phyloP scores from a whole-genome alignment of 1,140 invertebrate species.

The Drosophila subpulchrella region DNA sequence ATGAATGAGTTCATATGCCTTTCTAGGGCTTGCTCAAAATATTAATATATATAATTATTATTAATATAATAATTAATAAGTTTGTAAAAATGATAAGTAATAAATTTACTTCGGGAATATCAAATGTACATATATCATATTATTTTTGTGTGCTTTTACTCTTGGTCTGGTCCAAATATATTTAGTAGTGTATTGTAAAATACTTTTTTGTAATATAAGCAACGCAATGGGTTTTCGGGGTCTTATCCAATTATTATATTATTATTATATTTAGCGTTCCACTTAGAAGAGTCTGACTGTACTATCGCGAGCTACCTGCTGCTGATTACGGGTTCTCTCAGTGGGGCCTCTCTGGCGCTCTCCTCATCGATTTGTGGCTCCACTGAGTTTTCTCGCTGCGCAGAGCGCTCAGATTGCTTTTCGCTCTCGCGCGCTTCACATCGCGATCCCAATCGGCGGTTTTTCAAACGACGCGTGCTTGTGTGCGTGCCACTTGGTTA shows the following conservation, averaged over 20 bases:
- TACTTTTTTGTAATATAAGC: no score
- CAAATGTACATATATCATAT: no score
- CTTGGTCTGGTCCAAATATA: no score
- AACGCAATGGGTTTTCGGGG: no score
- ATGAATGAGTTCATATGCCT: no score
- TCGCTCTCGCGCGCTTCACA: constrained; percentile 33
- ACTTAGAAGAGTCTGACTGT: neutral
- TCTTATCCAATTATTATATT: neutral
- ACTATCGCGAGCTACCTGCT: neutral
- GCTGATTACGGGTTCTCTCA: neutral
- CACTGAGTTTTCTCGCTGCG: constrained; percentile 24
- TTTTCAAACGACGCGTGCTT: constrained; percentile 12
- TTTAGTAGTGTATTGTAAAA: no score
- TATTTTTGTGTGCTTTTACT: no score
- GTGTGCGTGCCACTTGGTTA: constrained; percentile 34
- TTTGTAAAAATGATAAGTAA: no score
- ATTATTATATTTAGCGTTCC: neutral
- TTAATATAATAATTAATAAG: no score
- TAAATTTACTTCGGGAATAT: no score
- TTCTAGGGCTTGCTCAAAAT: no score
- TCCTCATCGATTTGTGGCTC: constrained; percentile 7
- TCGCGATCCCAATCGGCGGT: constrained; percentile 13
- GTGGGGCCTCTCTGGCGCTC: neutral
- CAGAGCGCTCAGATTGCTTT: constrained; percentile 41
- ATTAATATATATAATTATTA: no score